Evolutionary conservation across 2,797 vertebrate genomes (phyloP).

Genomic region (Buceros bicornis): DNA sequence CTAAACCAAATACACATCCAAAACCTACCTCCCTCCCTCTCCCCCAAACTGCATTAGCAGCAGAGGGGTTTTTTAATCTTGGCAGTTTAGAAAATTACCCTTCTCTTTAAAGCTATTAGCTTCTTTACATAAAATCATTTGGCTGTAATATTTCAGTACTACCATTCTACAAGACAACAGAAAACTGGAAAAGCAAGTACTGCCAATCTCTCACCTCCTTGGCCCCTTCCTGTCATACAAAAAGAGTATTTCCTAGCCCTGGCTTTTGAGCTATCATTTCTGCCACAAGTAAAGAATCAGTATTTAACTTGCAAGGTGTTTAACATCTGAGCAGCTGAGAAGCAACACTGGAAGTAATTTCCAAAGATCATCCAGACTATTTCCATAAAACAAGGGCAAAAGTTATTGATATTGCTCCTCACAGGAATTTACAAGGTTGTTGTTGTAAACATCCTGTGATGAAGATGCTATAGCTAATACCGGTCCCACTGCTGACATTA

Average conservation of each 20-base stretch:
- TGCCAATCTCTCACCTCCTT: background rate
- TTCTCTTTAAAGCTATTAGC: background rate
- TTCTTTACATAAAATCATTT: background rate
- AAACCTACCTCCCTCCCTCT: background rate
- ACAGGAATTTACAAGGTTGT: background rate
- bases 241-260: rapidly evolving
- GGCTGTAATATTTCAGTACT: background rate
- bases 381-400: background rate
- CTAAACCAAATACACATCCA: background rate
- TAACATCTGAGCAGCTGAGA: background rate
- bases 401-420: background rate
- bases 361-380: background rate
- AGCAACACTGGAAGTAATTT: background rate
- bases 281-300: background rate
- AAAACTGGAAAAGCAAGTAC: background rate
- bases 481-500: background rate
- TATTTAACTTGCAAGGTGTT: background rate
- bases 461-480: background rate
- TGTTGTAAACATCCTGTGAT: background rate
- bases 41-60: background rate
- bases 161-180: background rate
- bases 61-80: background rate
- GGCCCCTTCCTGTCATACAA: background rate
- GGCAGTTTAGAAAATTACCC: background rate
- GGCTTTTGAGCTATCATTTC: background rate